Conservation (phyloP, 2,797 vertebrate species). For the Dendrocincla tyrannina region DNA sequence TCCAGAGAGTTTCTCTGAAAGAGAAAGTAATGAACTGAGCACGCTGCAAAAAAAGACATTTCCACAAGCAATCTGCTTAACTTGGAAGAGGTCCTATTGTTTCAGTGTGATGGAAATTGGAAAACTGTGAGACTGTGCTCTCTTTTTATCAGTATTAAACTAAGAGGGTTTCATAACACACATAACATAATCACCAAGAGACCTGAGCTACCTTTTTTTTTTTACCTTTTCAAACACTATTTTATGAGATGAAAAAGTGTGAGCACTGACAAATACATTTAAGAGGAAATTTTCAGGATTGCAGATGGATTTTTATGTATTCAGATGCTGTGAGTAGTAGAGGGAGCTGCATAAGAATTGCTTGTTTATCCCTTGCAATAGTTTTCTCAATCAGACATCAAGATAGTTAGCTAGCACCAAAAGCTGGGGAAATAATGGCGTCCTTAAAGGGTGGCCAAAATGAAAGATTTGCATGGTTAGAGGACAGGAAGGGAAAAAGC, state of each 20-base stretch:
- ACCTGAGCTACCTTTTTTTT: neutral
- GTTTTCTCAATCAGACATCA: neutral
- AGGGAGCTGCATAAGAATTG: neutral
- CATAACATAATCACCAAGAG: neutral
- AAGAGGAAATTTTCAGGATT: neutral
- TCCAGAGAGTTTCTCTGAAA: neutral
- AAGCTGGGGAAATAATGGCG: neutral
- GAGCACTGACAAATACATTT: neutral
- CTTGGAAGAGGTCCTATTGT: neutral
- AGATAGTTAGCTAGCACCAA: neutral
- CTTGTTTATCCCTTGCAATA: neutral
- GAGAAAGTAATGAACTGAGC: neutral
- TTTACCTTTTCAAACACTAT: neutral
- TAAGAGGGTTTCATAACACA: neutral
- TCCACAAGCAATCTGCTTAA: neutral
- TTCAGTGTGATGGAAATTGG: neutral
- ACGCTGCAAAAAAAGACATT: neutral
- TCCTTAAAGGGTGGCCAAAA: neutral
- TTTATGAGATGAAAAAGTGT: neutral
- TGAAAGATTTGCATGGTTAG: neutral
- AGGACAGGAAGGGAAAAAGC: neutral
- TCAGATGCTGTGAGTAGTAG: neutral
- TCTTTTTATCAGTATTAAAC: neutral
- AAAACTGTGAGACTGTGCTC: neutral
- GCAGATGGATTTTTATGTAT: neutral